Conservation (phyloP, 2,797 vertebrate genomes). For the Molossus alvarezi region DNA sequence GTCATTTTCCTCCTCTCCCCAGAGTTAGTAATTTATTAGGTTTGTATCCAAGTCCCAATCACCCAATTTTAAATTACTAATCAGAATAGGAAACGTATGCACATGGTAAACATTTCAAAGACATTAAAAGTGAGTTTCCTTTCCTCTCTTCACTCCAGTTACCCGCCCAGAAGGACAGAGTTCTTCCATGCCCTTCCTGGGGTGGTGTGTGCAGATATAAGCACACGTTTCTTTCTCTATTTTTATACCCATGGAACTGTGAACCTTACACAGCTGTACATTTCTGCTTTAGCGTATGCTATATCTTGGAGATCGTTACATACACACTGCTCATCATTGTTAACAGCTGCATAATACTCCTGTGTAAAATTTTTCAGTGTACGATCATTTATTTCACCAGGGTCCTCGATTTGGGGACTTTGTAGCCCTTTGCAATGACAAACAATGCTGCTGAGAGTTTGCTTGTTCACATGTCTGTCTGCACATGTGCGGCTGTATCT, state of each 20-base stretch:
- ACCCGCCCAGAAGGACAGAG: background rate
- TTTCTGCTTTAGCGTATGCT: background rate
- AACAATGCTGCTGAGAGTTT: background rate
- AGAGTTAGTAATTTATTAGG: background rate
- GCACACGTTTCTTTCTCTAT: background rate
- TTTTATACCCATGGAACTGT: background rate
- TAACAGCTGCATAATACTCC: background rate
- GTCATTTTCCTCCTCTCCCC: background rate
- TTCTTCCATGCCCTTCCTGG: background rate
- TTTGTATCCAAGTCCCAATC: background rate
- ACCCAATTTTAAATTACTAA: background rate
- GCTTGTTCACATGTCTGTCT: background rate
- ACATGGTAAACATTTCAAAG: background rate
- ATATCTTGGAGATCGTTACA: background rate
- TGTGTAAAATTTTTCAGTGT: background rate
- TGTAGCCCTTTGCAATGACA: background rate
- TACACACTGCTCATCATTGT: background rate
- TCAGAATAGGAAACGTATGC: background rate
- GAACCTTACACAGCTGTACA: background rate
- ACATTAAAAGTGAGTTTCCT: background rate
- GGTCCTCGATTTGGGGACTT: background rate
- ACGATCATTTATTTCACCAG: background rate
- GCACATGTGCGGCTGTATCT: accelerated
- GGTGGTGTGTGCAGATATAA: background rate
- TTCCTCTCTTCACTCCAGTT: background rate